Conservation (phyloP, 2,113 vertebrate species). For the Cathartes aura region DNA sequence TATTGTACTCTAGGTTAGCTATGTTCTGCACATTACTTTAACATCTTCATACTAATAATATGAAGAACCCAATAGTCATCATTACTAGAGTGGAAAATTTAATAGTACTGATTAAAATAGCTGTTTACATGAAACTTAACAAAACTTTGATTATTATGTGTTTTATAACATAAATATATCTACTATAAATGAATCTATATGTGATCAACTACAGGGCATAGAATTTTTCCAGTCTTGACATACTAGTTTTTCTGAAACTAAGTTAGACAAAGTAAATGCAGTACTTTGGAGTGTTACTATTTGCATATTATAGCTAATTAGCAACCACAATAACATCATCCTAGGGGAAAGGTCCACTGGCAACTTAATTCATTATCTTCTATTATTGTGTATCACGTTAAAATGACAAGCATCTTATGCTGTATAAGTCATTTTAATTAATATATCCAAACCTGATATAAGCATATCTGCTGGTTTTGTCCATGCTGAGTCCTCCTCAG, state of each 20-base stretch:
- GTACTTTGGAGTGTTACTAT: slow-evolving; percentile 50
- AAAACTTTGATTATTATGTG: background rate
- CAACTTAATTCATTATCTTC: slow-evolving; percentile 79
- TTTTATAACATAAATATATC: background rate
- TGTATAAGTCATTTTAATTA: slow-evolving; percentile 65
- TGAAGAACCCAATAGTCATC: background rate
- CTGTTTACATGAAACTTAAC: background rate
- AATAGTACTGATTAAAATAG: background rate
- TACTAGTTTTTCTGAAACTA: background rate
- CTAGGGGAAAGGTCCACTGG: slow-evolving; percentile 68
- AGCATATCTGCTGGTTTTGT: background rate
- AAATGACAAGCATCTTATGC: slow-evolving; percentile 80
- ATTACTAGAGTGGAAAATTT: background rate
- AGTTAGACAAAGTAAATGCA: background rate
- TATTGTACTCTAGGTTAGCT: background rate
- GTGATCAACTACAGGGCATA: background rate
- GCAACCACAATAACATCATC: slow-evolving; percentile 79
- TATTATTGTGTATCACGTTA: slow-evolving; percentile 77
- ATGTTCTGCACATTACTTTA: background rate
- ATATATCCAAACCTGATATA: slow-evolving; percentile 54
- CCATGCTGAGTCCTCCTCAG: background rate
- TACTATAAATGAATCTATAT: background rate
- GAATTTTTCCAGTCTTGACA: background rate
- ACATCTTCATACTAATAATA: background rate
- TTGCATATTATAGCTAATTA: slow-evolving; percentile 91